These are phyloP conservation scores for Characodon lateralis DNA, from an alignment of 2,797 vertebrate species.

Conservation along the genomic window DNA sequence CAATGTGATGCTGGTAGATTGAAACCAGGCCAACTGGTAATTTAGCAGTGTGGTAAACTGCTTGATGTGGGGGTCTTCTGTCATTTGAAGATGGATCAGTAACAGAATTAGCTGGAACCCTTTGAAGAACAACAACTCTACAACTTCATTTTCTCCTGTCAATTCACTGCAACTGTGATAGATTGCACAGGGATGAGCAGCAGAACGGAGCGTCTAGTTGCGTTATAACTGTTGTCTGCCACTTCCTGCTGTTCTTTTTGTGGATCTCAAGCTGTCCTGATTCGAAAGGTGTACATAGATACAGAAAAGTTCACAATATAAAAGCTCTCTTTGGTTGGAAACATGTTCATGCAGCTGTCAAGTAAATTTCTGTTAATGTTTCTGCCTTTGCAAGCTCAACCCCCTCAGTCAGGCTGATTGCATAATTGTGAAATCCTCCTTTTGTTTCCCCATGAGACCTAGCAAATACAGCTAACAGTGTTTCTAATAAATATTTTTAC, in stretches of 20 bases:
- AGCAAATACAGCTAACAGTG: constrained; percentile 3
- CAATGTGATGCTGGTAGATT: background rate
- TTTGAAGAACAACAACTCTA: constrained; percentile 53
- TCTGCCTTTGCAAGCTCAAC: constrained; percentile 16
- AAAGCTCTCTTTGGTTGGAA: background rate
- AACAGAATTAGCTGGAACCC: constrained; percentile 55
- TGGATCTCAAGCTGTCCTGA: constrained; percentile 6
- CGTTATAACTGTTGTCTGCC: constrained; percentile 3
- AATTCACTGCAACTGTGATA: constrained; percentile 52
- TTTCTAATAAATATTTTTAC: constrained; percentile 1
- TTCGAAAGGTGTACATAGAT: background rate
- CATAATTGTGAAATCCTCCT: constrained; percentile 17
- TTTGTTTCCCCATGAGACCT: constrained; percentile 7
- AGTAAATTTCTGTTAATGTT: constrained; percentile 23
- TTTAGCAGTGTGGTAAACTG: constrained; percentile 44
- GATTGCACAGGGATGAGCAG: constrained; percentile 49
- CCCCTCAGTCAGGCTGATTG: constrained; percentile 18
- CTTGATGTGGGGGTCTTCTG: constrained; percentile 39
- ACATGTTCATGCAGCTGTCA: constrained; percentile 4
- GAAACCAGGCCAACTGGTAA: constrained; percentile 23
- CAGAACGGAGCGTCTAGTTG: constrained; percentile 13
- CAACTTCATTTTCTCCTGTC: constrained; percentile 66
- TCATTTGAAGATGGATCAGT: constrained; percentile 62
- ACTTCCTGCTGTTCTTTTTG: constrained; percentile 4
- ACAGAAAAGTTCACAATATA: background rate